A percentile compares a stretch with the other conserved stretches of the same genome.
Evolutionary conservation across 2,797 vertebrate genomes (phyloP).

Genomic region (Psittacula derbiana): DNA sequence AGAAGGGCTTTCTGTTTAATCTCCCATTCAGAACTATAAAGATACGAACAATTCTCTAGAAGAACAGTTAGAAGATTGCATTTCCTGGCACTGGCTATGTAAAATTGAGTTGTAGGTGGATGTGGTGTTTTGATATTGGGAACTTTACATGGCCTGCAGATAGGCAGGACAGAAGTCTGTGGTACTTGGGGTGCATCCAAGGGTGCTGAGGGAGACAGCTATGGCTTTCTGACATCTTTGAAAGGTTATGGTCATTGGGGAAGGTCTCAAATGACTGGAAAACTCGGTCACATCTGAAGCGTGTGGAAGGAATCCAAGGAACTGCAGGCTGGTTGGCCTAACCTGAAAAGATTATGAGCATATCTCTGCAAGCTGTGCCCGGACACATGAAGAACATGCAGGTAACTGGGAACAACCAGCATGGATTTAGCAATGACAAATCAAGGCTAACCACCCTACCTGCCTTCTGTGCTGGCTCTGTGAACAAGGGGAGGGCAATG

Average conservation of each 20-base stretch:
- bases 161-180: not conserved
- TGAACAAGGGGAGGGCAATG: not conserved
- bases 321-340: not conserved
- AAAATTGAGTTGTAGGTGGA: not conserved
- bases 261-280: not conserved
- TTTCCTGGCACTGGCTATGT: not conserved
- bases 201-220: not conserved
- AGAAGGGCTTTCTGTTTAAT: not conserved
- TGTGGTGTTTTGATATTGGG: not conserved
- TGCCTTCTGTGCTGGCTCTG: not conserved
- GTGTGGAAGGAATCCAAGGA: not conserved
- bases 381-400: not conserved
- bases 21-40: not conserved
- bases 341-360: not conserved
- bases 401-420: not conserved
- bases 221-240: not conserved
- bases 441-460: not conserved
- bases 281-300: not conserved
- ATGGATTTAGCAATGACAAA: not conserved
- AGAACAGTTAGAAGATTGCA: not conserved
- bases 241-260: not conserved
- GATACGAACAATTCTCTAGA: not conserved
- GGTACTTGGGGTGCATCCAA: rapidly evolving
- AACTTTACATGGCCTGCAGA: not conserved
- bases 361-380: not conserved